Evolutionary conservation across 2,113 vertebrate genomes (phyloP).

Genomic region (Campylorhamphus procurvoides): DNA sequence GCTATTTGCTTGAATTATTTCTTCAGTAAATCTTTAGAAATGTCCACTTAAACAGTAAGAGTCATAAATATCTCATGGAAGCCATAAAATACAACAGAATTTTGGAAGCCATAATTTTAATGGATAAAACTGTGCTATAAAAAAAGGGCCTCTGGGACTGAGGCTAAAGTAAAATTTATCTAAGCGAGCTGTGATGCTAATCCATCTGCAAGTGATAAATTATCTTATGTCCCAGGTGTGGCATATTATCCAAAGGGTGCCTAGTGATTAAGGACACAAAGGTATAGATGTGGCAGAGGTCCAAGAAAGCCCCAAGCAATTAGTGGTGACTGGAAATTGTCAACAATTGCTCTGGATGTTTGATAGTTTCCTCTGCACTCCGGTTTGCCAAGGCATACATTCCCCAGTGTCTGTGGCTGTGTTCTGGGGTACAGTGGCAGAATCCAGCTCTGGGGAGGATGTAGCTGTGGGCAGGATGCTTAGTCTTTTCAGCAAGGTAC

Average conservation of each 20-base stretch:
- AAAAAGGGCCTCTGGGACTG: slow-evolving; percentile 73
- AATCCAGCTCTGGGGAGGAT: too few species aligned
- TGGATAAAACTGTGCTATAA: slow-evolving; percentile 80
- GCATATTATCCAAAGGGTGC: slow-evolving; percentile 73
- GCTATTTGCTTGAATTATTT: slow-evolving; percentile 72
- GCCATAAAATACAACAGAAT: slow-evolving; percentile 80
- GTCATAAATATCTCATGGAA: slow-evolving; percentile 78
- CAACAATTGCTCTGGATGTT: slow-evolving; percentile 67
- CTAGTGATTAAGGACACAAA: slow-evolving; percentile 73
- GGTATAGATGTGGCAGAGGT: slow-evolving; percentile 72
- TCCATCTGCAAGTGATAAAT: slow-evolving; percentile 79
- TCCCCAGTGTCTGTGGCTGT: background rate
- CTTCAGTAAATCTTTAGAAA: slow-evolving; percentile 79
- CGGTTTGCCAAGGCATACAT: slow-evolving; percentile 39
- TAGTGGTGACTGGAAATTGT: slow-evolving; percentile 77
- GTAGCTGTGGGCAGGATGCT: background rate
- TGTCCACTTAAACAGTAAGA: slow-evolving; percentile 75
- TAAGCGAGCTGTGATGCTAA: slow-evolving; percentile 71
- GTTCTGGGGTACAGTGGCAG: background rate
- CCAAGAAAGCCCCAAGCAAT: slow-evolving; percentile 72
- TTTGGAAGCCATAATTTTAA: slow-evolving; percentile 85
- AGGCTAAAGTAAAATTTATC: slow-evolving; percentile 75
- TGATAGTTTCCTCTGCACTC: slow-evolving; percentile 63
- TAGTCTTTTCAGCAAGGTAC: background rate
- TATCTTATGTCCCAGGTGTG: slow-evolving; percentile 74